A percentile compares a stretch with the other conserved stretches of the same genome.
These are phyloP conservation scores for Iselma pallidipennis DNA, from an alignment of 2,888 invertebrate genomes.

Conservation along the genomic window DNA sequence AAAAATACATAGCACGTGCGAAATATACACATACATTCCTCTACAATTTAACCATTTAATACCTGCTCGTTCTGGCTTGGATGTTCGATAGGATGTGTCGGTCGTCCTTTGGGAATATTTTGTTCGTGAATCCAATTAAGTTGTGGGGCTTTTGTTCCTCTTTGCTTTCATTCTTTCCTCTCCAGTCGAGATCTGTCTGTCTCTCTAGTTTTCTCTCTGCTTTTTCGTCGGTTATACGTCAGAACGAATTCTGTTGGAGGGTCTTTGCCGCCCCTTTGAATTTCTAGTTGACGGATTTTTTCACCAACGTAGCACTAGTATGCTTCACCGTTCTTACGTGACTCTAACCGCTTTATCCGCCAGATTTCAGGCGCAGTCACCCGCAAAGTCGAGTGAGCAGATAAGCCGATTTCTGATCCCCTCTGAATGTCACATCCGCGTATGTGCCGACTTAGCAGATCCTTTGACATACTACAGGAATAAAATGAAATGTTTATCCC, in stretches of 20 bases:
- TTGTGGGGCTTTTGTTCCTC: background rate
- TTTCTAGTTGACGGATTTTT: background rate
- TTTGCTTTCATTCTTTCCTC: background rate
- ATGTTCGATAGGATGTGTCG: background rate
- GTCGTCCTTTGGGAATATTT: background rate
- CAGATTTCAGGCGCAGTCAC: constrained; percentile 44
- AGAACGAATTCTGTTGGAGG: background rate
- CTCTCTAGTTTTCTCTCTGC: background rate
- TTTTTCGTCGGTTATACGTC: background rate
- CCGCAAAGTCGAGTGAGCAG: constrained; percentile 45
- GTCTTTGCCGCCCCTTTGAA: background rate
- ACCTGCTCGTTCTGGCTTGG: background rate
- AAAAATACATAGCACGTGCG: background rate
- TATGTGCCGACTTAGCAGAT: constrained; percentile 40
- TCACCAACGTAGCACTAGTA: constrained; percentile 1
- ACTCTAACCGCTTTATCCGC: constrained; percentile 44
- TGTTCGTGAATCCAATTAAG: background rate
- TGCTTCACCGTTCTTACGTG: constrained; percentile 22
- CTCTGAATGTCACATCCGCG: constrained; percentile 41
- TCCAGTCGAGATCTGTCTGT: background rate
- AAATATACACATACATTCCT: background rate
- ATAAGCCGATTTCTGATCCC: constrained; percentile 48
- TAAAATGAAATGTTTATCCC: constrained; percentile 29
- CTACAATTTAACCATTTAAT: background rate
- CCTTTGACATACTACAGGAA: constrained; percentile 31